These are phyloP conservation scores for Cerastoderma edule DNA, from an alignment of 2,888 invertebrate species.

Conservation along the genomic window DNA sequence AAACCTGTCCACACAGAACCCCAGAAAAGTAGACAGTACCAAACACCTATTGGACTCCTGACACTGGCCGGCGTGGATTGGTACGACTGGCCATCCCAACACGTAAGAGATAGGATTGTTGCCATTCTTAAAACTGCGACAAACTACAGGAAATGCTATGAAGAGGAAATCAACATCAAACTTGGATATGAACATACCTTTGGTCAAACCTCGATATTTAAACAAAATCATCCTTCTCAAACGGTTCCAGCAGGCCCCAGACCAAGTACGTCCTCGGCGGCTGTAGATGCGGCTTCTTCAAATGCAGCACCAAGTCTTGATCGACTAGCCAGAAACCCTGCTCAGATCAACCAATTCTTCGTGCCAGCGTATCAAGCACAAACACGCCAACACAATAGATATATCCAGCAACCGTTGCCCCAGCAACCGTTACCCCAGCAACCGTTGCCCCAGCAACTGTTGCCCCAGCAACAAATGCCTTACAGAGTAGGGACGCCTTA, in stretches of 20 bases:
- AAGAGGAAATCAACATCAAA: slow-evolving; percentile 6
- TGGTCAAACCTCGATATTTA: background rate
- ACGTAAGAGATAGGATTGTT: slow-evolving; percentile 27
- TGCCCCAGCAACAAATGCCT: background rate
- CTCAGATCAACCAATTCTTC: background rate
- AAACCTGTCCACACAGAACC: slow-evolving; percentile 56
- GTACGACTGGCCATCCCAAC: slow-evolving; percentile 38
- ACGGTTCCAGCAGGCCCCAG: no score
- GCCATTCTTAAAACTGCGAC: slow-evolving; percentile 30
- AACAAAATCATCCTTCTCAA: background rate
- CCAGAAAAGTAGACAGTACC: slow-evolving; percentile 23
- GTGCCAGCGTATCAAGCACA: background rate
- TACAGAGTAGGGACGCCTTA: background rate
- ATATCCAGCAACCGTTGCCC: no score
- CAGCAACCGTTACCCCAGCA: background rate
- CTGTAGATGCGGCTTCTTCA: background rate
- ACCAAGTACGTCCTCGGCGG: background rate
- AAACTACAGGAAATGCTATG: slow-evolving; percentile 24
- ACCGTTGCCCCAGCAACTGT: background rate
- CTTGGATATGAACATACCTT: background rate
- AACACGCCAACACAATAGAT: background rate
- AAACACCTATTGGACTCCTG: slow-evolving; percentile 44
- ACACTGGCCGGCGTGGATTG: slow-evolving; percentile 52
- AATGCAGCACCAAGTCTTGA: background rate
- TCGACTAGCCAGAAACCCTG: background rate